A percentile compares a stretch with the other conserved stretches of the same genome.
Conservation (phyloP, 1,140 invertebrate species). For the Lysiphlebus fabarum region DNA sequence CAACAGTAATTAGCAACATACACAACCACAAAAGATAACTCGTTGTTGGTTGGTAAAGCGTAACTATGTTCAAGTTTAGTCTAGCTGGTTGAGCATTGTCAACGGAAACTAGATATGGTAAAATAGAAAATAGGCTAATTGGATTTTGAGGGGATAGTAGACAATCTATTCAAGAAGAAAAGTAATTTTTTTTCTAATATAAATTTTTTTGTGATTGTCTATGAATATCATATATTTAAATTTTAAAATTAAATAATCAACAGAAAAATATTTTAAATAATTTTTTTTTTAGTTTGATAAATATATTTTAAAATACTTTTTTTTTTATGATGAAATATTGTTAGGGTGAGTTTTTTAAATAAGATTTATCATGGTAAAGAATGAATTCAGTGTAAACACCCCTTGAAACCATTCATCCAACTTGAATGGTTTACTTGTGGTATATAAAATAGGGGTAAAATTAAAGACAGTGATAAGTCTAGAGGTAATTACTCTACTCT, state of each 20-base stretch:
- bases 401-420: constrained; percentile 18
- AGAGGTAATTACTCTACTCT: constrained; percentile 6
- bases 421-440: constrained; percentile 4
- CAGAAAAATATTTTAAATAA: too few species aligned
- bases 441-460: constrained; percentile 4
- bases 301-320: background rate
- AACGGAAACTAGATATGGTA: background rate
- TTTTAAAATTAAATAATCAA: too few species aligned
- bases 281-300: too few species aligned
- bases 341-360: background rate
- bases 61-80: constrained; percentile 1
- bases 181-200: too few species aligned
- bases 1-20: constrained; percentile 22
- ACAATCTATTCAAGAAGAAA: too few species aligned
- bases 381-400: constrained; percentile 15
- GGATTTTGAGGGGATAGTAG: constrained; percentile 13
- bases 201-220: too few species aligned
- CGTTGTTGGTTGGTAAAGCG: constrained; percentile 5
- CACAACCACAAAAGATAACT: constrained; percentile 22
- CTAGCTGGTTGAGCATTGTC: too few species aligned
- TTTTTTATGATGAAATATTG: background rate
- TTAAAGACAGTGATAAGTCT: constrained; percentile 16
- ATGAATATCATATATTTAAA: too few species aligned
- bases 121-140: constrained; percentile 19
- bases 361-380: constrained; percentile 14